Base-by-base conservation (phyloP, 1,140 invertebrate species). In the Macrosteles quadrilineatus region DNA sequence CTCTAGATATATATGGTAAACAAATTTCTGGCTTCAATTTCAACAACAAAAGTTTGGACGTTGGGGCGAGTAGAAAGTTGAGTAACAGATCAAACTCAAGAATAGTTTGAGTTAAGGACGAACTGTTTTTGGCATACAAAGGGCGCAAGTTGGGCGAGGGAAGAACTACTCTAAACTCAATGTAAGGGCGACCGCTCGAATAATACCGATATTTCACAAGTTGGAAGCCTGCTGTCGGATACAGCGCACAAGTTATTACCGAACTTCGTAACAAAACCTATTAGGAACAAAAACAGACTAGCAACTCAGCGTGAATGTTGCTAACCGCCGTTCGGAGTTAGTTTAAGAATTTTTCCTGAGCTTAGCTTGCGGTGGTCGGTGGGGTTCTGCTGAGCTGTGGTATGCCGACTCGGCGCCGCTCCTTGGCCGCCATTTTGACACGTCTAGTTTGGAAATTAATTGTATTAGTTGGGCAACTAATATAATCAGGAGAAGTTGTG, bases 201-300 rank as follows among this genome's bases (percentile, higher is more conserved):
- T 45, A 45, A 45, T 45, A 45, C 32, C 40, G 25, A 66, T 66
- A 66, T 66, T 66, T 66, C 63, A 66, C 40, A 45, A 66, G 63
- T 63, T 66, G 17, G 62, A 32, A 64, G 23, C 55, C 29, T 63
- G 29, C 31, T 66, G 63, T 66, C 63, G 40, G 32, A 43, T 4
- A 45, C 63, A 66, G 63, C 25, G 29, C 19, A 21, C 62, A 64
- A 64, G 62, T 64, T 64, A 40, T 64, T 36, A 40, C 32, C 32
- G 30, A 63, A 63, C 59, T 63, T 63, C 17, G 27, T 63, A 66
- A 66, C 63, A 66, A 66, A 66, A 66, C 63, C 63, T 66, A 66
- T 66, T 66, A 66, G 63, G n/a, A 66, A 66, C 63, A 66, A 66
- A 66, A 66, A 66, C 63, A 66, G 63, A 66, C 4, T 31, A 59